A percentile compares a stretch with the other conserved stretches of the same genome.
Evolutionary conservation across 1,140 invertebrate genomes (phyloP).

Genomic region (Potamilus streckersoni): DNA sequence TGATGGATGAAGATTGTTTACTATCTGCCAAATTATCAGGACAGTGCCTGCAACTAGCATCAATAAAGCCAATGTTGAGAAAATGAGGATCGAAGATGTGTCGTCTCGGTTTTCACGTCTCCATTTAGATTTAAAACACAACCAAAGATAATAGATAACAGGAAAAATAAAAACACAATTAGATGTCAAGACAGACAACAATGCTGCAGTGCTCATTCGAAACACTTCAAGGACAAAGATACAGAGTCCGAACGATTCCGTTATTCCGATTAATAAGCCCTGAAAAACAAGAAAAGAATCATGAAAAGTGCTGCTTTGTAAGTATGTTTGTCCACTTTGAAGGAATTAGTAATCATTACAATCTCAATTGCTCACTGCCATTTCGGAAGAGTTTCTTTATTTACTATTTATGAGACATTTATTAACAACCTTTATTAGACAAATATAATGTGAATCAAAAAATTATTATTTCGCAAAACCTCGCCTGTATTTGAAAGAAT

Average conservation of each 20-base stretch:
- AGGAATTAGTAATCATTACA: not conserved
- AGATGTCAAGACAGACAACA: slow-evolving; percentile 9
- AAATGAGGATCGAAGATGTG: not conserved
- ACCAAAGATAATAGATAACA: slow-evolving; percentile 2
- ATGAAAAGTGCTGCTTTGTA: not conserved
- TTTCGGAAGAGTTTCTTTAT: too few species aligned
- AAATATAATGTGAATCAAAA: too few species aligned
- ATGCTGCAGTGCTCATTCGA: not conserved
- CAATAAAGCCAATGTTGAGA: not conserved
- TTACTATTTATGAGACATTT: not conserved
- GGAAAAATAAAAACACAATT: slow-evolving; percentile 24
- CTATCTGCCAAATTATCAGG: not conserved
- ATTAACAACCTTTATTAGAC: not conserved
- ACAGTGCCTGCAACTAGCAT: slow-evolving; percentile 5
- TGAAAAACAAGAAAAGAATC: slow-evolving; percentile 16
- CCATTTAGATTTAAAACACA: not conserved
- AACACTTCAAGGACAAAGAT: slow-evolving; percentile 30
- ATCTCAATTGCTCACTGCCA: too few species aligned
- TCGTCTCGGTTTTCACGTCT: too few species aligned
- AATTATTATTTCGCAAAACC: too few species aligned
- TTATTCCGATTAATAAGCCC: slow-evolving; percentile 21
- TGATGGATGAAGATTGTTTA: not conserved
- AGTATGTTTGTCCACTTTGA: not conserved
- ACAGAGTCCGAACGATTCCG: slow-evolving; percentile 32
- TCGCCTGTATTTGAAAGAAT: too few species aligned